Base-by-base conservation (phyloP, 2,113 vertebrate species). In the Amblyopsis rosae region DNA sequence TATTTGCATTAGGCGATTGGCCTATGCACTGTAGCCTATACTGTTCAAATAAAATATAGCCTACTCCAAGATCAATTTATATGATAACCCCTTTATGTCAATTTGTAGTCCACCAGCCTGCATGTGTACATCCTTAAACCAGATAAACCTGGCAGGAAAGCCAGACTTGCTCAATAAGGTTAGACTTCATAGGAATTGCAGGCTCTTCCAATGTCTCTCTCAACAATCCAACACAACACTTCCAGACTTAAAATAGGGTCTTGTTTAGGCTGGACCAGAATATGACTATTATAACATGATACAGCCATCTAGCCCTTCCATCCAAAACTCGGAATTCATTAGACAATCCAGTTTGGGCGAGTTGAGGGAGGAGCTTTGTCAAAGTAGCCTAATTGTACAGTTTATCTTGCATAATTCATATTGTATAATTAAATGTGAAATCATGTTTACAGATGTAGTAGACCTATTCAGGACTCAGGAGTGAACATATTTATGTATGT, bases 281-380 rank as follows among this genome's bases (percentile, higher is more conserved):
- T 56, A 41, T 41, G 45, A 60, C 16, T 59, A 76, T 41, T 41
- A 41, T 3, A 41, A 4, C 7, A 0, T 41, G 19, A 19, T 19
- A 19, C 19, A 41, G 35, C 3, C 4, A 41, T 41, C 3, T 41
- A 41, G 4, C 7, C 35, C 4, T 41, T 41, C 35, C 35, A 41
- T 7, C 54, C 68, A 64, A 73, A 85, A 66, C 9, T 15, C 49
- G 32, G 57, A 65, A 70, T 72, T 77, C 45, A 81, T 16, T 16
- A 53, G 61, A 72, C 81, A 62, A 79, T 67, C 69, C 67, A 71
- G 66, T 51, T 72, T 64, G 59, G 53, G 35, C 3, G 35, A 6
- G 35, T 3, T 41, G 35, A 41, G 35, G 35, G 35, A 41, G 35
- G 35, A 41, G 1, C 7, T 51, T 12, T 50, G 49, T 33, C 33